Percentiles rank a stretch among this genome's conserved stretches.
Conservation (phyloP, 2,888 invertebrate genomes). For the Pristionchus japonicus region DNA sequence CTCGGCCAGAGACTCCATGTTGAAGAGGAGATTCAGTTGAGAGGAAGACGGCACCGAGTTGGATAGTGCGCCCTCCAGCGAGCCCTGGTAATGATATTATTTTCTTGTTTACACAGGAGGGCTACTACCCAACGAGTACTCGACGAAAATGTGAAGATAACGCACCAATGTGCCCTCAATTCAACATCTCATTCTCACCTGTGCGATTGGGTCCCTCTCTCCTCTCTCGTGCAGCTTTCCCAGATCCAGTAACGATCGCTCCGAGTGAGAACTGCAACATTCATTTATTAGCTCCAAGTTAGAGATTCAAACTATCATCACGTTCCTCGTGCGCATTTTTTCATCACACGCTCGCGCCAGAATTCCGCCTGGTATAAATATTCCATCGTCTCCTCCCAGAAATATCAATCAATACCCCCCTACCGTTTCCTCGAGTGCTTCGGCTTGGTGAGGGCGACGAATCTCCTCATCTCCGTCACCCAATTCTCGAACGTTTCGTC, state of each 20-base stretch:
- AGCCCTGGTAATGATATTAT: background rate
- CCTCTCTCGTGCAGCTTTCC: conserved; percentile 52
- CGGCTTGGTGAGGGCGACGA: conserved; percentile 46
- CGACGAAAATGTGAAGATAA: no score
- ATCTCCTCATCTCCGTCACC: conserved; percentile 35
- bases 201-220: conserved; percentile 14
- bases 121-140: background rate
- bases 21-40: conserved; percentile 54
- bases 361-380: background rate
- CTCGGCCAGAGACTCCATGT: background rate
- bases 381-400: background rate
- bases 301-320: background rate
- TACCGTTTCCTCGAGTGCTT: conserved; percentile 59
- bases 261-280: conserved; percentile 67
- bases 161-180: no score
- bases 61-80: conserved; percentile 49
- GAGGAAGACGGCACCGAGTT: conserved; percentile 53
- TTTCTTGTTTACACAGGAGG: background rate
- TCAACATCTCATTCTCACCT: conserved; percentile 5
- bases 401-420: background rate
- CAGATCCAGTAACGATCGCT: conserved; percentile 68
- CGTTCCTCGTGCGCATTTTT: no score
- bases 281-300: background rate
- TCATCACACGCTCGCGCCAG: background rate
- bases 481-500: conserved; percentile 77